Evolutionary conservation across 2,797 vertebrate genomes (phyloP), one percentile per base, ranked within the genome.

Genomic region (Halcyon smyrnensis): DNA sequence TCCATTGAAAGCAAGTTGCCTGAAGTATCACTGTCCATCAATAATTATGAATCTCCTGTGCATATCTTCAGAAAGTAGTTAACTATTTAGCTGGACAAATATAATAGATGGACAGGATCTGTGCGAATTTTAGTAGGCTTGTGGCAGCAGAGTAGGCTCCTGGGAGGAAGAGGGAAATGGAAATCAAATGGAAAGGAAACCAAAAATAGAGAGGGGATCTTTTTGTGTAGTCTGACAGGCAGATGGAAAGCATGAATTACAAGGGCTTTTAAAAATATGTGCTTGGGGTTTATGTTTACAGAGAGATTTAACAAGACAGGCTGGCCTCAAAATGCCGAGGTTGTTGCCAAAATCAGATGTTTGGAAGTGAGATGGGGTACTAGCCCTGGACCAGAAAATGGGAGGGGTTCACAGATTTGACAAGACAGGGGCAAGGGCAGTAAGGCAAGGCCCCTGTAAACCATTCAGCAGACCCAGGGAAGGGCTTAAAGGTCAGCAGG

Each of bases 221-320:
- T 77, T 82, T 68, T 1, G 0, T 84, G 74, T 87, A 75, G 56
- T 36, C 84, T 85, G 84, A 89, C 51, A 89, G 74, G 39, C 92
- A 96, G 93, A 91, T 83, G 89, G 89, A 83, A 96, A 92, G 24
- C 71, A 80, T 70, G 84, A 92, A 87, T 93, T 95, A 89, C 48
- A 87, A 84, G 87, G 84, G 75, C 81, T 94, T 96, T 85, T 64
- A 62, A 77, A 93, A 85, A 88, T 93, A 10, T 71, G 70, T 94
- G 74, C 71, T 91, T 80, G 80, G 32, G 56, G 13, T 95, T 94
- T 93, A 21, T 90, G 88, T 95, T 96, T 93, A 64, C 91, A 92
- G 78, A 87, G 83, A 90, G 83, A 79, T 84, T 94, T 95, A 84
- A 60, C 83, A 85, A 46, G 77, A 46, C 68, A 56, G 83, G 14